Evolutionary conservation across 2,113 vertebrate genomes (phyloP).

Genomic region (Engystomops pustulosus): DNA sequence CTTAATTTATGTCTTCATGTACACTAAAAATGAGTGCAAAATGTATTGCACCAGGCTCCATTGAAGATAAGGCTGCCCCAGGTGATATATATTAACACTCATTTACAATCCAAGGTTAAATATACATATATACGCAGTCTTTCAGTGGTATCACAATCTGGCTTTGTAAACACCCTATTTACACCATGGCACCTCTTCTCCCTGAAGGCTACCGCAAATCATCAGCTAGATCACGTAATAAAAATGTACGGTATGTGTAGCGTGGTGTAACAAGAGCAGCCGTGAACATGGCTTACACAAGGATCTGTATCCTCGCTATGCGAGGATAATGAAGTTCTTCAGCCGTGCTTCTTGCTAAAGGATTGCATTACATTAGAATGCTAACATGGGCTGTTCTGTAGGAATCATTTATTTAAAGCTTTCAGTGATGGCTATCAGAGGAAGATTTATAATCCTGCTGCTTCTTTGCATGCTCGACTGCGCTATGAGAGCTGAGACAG

Average conservation of each 20-base stretch:
- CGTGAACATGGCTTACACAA: slow-evolving; percentile 21
- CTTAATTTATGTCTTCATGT: no score
- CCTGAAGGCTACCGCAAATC: not conserved
- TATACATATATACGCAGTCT: no score
- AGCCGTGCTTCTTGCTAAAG: slow-evolving; percentile 40
- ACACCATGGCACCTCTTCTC: not conserved
- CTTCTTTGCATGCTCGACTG: slow-evolving; percentile 56
- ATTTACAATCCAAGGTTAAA: no score
- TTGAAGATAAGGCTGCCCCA: no score
- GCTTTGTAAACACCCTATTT: not conserved
- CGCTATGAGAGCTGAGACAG: slow-evolving; percentile 63
- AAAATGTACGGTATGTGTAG: slow-evolving; percentile 8
- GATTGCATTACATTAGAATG: slow-evolving; percentile 54
- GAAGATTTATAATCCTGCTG: slow-evolving; percentile 48
- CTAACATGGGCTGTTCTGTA: slow-evolving; percentile 62
- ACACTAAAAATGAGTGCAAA: no score
- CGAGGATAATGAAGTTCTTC: slow-evolving; percentile 48
- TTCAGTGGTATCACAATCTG: not conserved
- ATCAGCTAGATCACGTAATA: not conserved
- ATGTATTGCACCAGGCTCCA: no score
- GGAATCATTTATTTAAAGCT: slow-evolving; percentile 48
- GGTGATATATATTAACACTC: no score
- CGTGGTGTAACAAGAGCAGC: slow-evolving; percentile 23
- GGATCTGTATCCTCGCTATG: not conserved
- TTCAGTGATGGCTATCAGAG: slow-evolving; percentile 22